Evolutionary conservation across 2,113 vertebrate genomes (phyloP).

Genomic region (Chaenogobius annularis): DNA sequence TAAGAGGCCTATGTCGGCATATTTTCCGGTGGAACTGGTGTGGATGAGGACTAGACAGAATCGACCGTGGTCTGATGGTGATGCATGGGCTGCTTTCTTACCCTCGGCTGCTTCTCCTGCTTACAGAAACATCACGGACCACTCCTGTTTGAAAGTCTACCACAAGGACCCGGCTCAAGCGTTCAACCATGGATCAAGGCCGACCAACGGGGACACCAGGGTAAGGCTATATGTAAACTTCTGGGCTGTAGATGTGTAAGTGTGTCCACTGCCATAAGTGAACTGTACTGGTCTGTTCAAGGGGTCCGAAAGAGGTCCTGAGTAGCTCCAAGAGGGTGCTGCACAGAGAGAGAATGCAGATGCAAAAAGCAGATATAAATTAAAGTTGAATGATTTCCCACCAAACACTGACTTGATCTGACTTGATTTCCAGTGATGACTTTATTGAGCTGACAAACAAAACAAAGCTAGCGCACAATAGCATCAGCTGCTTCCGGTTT

Average conservation of each 20-base stretch:
- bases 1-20: constrained; percentile 27
- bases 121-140: constrained; percentile 92
- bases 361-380: too few species aligned
- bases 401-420: too few species aligned
- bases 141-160: constrained; percentile 97
- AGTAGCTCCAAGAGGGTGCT: too few species aligned
- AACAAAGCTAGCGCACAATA: too few species aligned
- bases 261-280: too few species aligned
- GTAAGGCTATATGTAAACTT: constrained; percentile 77
- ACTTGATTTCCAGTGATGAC: too few species aligned
- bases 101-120: constrained; percentile 51
- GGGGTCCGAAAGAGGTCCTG: too few species aligned
- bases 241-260: not conserved
- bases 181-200: constrained; percentile 87
- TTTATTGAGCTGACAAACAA: too few species aligned
- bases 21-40: constrained; percentile 41
- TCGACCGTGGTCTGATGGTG: constrained; percentile 60
- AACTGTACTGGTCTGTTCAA: too few species aligned
- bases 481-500: too few species aligned
- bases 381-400: too few species aligned
- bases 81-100: constrained; percentile 57
- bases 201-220: constrained; percentile 89
- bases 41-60: constrained; percentile 23
- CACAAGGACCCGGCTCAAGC: constrained; percentile 95
- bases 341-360: too few species aligned